These are phyloP conservation scores for Anseranas semipalmata DNA, from an alignment of 2,113 vertebrate species.

Conservation along the genomic window DNA sequence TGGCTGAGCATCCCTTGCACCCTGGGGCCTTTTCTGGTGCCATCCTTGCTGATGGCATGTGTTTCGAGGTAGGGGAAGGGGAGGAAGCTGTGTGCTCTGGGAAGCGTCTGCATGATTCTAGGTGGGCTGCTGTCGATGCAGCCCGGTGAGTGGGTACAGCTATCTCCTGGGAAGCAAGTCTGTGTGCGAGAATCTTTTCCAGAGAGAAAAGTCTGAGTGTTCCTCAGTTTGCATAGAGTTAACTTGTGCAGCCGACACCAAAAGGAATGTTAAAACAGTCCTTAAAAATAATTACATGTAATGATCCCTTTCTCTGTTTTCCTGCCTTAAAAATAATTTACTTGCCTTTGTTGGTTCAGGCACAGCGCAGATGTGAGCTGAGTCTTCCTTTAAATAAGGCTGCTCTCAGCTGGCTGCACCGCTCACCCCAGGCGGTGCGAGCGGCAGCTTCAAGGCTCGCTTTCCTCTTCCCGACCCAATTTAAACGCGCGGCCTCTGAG, in stretches of 20 bases:
- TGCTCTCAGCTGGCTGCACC: neutral
- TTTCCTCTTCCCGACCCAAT: neutral
- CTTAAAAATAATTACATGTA: neutral
- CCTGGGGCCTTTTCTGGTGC: neutral
- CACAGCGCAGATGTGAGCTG: neutral
- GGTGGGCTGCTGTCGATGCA: neutral
- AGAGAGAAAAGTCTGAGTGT: neutral
- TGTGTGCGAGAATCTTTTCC: neutral
- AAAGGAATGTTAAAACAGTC: neutral
- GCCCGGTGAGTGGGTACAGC: neutral
- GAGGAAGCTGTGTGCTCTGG: neutral
- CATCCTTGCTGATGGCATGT: neutral
- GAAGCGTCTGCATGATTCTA: rapidly evolving
- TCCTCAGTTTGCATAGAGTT: neutral
- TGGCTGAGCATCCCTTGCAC: neutral
- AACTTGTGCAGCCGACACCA: neutral
- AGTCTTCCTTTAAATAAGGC: neutral
- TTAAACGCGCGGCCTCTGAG: neutral
- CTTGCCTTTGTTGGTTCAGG: neutral
- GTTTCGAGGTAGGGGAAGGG: neutral
- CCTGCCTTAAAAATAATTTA: neutral
- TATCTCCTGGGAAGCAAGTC: neutral
- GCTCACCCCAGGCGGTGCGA: neutral
- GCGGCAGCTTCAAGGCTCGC: neutral
- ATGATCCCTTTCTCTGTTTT: neutral